These are phyloP conservation scores for Mamestra brassicae DNA, from an alignment of 2,888 invertebrate genomes.

Conservation along the genomic window DNA sequence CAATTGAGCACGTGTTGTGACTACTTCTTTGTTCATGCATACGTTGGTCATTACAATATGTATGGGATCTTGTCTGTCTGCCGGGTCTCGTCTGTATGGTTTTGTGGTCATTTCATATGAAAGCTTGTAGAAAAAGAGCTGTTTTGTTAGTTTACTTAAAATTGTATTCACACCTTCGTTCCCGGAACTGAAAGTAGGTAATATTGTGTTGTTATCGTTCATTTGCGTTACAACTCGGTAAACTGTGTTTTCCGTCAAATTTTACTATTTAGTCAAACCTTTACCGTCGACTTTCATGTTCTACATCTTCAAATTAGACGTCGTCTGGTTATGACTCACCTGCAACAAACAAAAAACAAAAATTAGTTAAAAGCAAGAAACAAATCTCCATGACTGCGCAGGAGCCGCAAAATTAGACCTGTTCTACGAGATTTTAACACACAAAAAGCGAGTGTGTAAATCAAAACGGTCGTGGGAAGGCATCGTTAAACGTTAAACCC, in stretches of 20 bases:
- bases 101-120: background rate
- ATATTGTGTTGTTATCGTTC: conserved; percentile 16
- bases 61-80: conserved; percentile 39
- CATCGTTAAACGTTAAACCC: conserved; percentile 51
- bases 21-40: conserved; percentile 61
- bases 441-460: conserved; percentile 62
- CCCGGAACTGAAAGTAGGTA: conserved; percentile 49
- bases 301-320: conserved; percentile 18
- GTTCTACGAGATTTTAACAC: conserved; percentile 47
- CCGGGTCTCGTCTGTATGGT: conserved; percentile 32
- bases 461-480: conserved; percentile 65
- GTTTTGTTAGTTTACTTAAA: conserved; percentile 55
- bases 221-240: background rate
- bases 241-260: background rate
- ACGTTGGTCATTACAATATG: conserved; percentile 51
- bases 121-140: conserved; percentile 26
- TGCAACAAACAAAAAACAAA: conserved; percentile 71
- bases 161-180: conserved; percentile 46
- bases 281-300: conserved; percentile 10
- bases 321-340: conserved; percentile 68
- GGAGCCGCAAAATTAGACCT: conserved; percentile 54
- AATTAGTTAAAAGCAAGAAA: conserved; percentile 55
- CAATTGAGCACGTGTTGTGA: conserved; percentile 63
- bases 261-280: conserved; percentile 30
- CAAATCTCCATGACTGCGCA: conserved; percentile 34